Evolutionary conservation across 2,888 invertebrate genomes (phyloP).

Genomic region (Dasypolia templi): DNA sequence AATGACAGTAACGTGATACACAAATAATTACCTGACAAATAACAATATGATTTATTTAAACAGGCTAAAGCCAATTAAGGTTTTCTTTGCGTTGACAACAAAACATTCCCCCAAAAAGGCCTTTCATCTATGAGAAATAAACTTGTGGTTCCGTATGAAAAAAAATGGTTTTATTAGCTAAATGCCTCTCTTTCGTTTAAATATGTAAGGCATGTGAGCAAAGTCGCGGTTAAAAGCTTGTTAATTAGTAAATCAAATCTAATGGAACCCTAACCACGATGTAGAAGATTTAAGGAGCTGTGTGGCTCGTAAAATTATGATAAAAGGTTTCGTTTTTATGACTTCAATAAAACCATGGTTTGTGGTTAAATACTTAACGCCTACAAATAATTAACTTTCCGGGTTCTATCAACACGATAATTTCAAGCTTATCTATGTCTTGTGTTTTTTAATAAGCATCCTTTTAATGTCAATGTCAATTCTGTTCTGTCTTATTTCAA

Average conservation of each 20-base stretch:
- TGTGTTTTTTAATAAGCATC: too few species aligned
- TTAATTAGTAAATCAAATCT: constrained; percentile 79
- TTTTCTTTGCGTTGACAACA: constrained; percentile 24
- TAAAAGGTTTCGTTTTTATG: constrained; percentile 87
- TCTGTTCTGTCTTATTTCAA: not conserved
- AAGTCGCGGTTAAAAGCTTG: constrained; percentile 63
- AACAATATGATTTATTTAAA: constrained; percentile 20
- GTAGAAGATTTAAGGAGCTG: constrained; percentile 83
- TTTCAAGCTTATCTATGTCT: constrained; percentile 22
- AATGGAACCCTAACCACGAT: constrained; percentile 81
- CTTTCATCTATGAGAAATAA: not conserved
- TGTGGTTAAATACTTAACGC: constrained; percentile 80
- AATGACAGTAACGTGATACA: not conserved
- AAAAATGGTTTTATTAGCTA: not conserved
- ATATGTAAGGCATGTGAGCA: constrained; percentile 2
- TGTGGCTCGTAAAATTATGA: constrained; percentile 85
- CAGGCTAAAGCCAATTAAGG: constrained; percentile 42
- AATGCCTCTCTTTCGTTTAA: not conserved
- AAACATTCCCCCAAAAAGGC: constrained; percentile 12
- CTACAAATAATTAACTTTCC: constrained; percentile 71
- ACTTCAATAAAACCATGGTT: constrained; percentile 82
- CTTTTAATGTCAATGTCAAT: too few species aligned
- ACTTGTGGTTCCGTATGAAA: constrained; percentile 1
- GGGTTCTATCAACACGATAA: constrained; percentile 52
- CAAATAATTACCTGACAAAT: constrained; percentile 9